Base-by-base conservation (phyloP, 2,113 vertebrate species). In the Rafetus swinhoei region DNA sequence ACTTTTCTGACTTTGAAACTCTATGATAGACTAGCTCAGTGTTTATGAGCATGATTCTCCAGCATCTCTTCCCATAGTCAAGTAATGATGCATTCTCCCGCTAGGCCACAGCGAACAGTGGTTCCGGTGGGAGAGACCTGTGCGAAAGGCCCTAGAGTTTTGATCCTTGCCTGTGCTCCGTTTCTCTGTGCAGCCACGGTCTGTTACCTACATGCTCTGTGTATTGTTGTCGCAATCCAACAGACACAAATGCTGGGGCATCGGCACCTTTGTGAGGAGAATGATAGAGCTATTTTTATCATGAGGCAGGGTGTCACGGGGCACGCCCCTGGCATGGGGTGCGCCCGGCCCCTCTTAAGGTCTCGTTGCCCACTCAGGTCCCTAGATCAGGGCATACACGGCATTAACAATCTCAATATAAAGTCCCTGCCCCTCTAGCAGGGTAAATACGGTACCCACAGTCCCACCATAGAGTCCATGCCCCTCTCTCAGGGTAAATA, bases 181-280 rank as follows among this genome's bases (percentile, higher is more conserved):
- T 92, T 35, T 80, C 72, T 95, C 74, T 81, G 82, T 29, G 69
- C 39, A 87, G 10, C 53, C 3, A 2, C 16, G 72, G n/a, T 86
- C 81, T 90, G 79, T 94, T 96, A 92, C 19, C 35, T 86, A 92
- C 93, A 82, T 32, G 76, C 69, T 90, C 84, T 76, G 85, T 57
- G 92, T 90, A 95, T 79, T 91, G 25, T 15, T 50, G 88, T 88
- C 88, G 84, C 91, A n/a, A 94, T 85, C 85, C 45, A 81, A 95
- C 89, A 86, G 5, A 79, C 89, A 86, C 52, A 57, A n/a, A 0
- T 82, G 93, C 94, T 94, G 8, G 35, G 35, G 18, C 72, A 24
- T 39, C 0, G 11, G 39, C 9, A 22, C 35, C 95, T 95, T 95
- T 86, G 59, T 86, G 93, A 84, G 93, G 25, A 74, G 56, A 91